Evolutionary conservation across 2,797 vertebrate genomes (phyloP).

Genomic region (Tarsius wallacei): DNA sequence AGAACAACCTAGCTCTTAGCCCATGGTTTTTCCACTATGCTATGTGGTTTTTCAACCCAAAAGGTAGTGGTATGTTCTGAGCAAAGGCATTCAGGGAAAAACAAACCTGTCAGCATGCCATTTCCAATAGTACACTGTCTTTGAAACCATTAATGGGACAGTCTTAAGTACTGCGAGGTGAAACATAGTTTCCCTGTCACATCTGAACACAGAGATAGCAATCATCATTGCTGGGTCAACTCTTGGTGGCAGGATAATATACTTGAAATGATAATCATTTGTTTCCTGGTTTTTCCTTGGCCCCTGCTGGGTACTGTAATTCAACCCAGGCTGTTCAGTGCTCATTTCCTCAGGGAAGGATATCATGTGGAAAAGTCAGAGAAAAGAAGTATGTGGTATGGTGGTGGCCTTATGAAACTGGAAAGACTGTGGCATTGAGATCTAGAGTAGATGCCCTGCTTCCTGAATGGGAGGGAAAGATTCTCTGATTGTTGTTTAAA

Average conservation of each 20-base stretch:
- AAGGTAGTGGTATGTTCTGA: constrained; percentile 32
- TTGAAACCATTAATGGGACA: constrained; percentile 8
- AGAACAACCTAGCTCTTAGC: neutral
- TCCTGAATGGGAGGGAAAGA: neutral
- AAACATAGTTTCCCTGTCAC: neutral
- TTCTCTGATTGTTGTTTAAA: neutral
- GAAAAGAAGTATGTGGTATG: neutral
- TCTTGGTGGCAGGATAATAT: neutral
- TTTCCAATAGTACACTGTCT: neutral
- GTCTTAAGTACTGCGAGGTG: neutral
- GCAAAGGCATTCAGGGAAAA: constrained; percentile 44
- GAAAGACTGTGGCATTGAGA: neutral
- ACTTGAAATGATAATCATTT: neutral
- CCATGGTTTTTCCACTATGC: neutral
- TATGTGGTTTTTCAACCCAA: neutral
- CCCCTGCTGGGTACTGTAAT: neutral
- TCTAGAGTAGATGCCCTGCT: neutral
- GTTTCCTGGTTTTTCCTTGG: neutral
- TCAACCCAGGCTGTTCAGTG: neutral
- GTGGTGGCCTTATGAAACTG: fast-evolving
- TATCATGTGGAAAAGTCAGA: neutral
- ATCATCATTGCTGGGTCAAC: neutral
- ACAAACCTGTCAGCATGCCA: constrained; percentile 36
- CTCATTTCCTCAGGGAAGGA: neutral
- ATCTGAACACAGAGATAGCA: neutral